Percentiles rank a stretch among this genome's conserved stretches.
Evolutionary conservation across 2,888 invertebrate species (phyloP).

Genomic region (Alentia gelatinosa): DNA sequence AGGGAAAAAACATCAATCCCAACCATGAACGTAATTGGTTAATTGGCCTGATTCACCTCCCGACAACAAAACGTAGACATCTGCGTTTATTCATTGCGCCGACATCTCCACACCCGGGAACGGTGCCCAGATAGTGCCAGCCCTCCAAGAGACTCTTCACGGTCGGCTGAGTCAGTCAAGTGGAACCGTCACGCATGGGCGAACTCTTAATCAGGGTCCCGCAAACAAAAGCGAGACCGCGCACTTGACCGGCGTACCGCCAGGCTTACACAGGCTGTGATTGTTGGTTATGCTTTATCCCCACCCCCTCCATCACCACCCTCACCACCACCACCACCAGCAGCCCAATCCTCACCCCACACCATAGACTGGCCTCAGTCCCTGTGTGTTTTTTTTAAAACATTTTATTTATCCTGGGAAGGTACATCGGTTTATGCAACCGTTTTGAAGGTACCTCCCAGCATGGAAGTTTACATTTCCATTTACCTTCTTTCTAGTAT

Average conservation of each 20-base stretch:
- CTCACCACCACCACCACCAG: background rate
- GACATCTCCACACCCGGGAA: background rate
- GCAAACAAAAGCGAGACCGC: background rate
- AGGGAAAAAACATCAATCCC: too few relatives aligned
- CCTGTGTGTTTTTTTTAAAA: too few relatives aligned
- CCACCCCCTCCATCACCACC: background rate
- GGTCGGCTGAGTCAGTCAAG: background rate
- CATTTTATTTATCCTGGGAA: too few relatives aligned
- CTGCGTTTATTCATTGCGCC: background rate
- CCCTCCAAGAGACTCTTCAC: background rate
- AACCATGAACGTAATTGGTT: background rate
- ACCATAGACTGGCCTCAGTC: too few relatives aligned
- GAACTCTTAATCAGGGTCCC: conserved; percentile 18
- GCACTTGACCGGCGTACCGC: background rate
- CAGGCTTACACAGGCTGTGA: background rate
- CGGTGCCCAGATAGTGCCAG: background rate
- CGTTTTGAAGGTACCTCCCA: too few relatives aligned
- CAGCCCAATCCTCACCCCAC: background rate
- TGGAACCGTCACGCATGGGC: background rate
- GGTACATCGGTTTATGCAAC: too few relatives aligned
- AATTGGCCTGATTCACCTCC: background rate
- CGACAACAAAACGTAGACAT: background rate
- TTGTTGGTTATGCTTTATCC: background rate
- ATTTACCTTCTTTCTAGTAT: too few relatives aligned
- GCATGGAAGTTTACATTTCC: too few relatives aligned